A percentile compares a stretch with the other conserved stretches of the same genome.
Evolutionary conservation across 1,140 invertebrate genomes (phyloP).

Genomic region (Megalonaias nervosa): DNA sequence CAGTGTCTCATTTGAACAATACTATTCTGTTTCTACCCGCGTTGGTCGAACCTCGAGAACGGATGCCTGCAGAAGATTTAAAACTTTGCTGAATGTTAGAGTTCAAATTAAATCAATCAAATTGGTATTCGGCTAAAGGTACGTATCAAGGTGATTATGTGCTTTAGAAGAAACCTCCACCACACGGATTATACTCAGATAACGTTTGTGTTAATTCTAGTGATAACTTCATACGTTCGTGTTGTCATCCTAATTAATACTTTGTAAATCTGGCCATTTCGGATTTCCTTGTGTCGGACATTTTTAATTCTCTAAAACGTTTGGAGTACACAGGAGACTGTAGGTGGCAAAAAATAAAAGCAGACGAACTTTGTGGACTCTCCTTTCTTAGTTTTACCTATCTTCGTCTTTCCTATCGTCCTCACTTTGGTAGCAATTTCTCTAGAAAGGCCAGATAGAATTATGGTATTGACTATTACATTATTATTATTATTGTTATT

Average conservation of each 20-base stretch:
- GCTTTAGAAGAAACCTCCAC: background rate
- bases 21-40: too few relatives aligned
- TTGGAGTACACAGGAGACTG: slow-evolving; percentile 72
- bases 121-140: too few relatives aligned
- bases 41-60: too few relatives aligned
- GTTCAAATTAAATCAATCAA: too few relatives aligned
- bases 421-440: slow-evolving; percentile 73
- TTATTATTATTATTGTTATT: too few relatives aligned
- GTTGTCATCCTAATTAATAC: slow-evolving; percentile 73
- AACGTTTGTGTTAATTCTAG: slow-evolving; percentile 19
- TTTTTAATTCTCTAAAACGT: slow-evolving; percentile 73
- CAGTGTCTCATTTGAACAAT: too few relatives aligned
- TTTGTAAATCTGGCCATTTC: slow-evolving; percentile 73
- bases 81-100: too few relatives aligned
- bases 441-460: slow-evolving; percentile 71
- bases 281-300: slow-evolving; percentile 72
- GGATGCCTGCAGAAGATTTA: too few relatives aligned
- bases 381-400: slow-evolving; percentile 69
- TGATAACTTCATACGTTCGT: slow-evolving; percentile 60
- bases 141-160: too few relatives aligned
- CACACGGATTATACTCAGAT: slow-evolving; percentile 56
- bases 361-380: slow-evolving; percentile 69
- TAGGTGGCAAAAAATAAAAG: slow-evolving; percentile 66
- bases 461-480: too few relatives aligned
- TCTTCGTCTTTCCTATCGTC: slow-evolving; percentile 72